Evolutionary conservation across 2,113 vertebrate species (phyloP).

Genomic region (Lepisosteus osseus): DNA sequence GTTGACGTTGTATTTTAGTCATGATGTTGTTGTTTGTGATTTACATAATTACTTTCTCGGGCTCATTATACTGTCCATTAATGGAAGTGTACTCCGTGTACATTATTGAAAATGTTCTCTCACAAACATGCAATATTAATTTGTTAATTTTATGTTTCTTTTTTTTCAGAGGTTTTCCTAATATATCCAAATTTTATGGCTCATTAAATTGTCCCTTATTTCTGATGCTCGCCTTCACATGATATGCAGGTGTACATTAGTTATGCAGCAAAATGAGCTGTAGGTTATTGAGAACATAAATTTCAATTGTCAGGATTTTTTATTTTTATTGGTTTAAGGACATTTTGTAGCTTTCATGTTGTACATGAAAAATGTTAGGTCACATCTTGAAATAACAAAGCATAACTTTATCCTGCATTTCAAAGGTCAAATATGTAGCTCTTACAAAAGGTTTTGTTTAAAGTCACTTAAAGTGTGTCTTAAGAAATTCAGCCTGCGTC

Average conservation of each 20-base stretch:
- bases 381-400: slow-evolving; percentile 48
- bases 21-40: neutral
- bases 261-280: slow-evolving; percentile 20
- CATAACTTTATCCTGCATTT: slow-evolving; percentile 39
- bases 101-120: slow-evolving; percentile 8
- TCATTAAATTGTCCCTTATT: slow-evolving; percentile 50
- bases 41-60: neutral
- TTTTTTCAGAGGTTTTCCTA: slow-evolving; percentile 46
- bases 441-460: slow-evolving; percentile 2
- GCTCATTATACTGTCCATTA: neutral
- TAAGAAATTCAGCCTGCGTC: neutral
- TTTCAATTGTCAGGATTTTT: slow-evolving; percentile 47
- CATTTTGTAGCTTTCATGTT: slow-evolving; percentile 47
- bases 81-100: neutral
- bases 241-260: slow-evolving; percentile 43
- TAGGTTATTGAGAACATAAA: slow-evolving; percentile 29
- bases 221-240: slow-evolving; percentile 48
- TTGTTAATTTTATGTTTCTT: slow-evolving; percentile 43
- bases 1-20: neutral
- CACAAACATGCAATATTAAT: slow-evolving; percentile 41
- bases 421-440: slow-evolving; percentile 7
- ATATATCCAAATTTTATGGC: slow-evolving; percentile 49
- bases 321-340: slow-evolving; percentile 46
- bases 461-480: neutral
- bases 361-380: slow-evolving; percentile 43